Conservation (phyloP, 2,888 invertebrate species). For the Abscondita cerata region DNA sequence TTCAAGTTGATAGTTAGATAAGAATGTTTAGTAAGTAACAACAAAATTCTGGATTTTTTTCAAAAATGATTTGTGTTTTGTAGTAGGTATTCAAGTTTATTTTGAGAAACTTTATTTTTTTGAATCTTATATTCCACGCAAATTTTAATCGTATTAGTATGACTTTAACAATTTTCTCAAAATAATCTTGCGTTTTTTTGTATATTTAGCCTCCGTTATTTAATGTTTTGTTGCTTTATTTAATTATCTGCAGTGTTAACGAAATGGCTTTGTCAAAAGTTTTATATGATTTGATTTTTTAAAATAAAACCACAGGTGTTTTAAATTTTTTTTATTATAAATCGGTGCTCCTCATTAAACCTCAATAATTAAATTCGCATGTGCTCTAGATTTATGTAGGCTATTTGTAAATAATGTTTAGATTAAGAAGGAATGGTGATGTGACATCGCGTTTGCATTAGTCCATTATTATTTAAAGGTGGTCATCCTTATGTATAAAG, state of each 20-base stretch:
- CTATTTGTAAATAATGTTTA: conserved; percentile 8
- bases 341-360: background rate
- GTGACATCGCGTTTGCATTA: background rate
- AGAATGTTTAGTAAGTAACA: conserved; percentile 4
- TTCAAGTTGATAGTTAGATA: conserved; percentile 3
- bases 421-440: background rate
- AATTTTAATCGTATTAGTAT: no score
- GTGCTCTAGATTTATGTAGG: background rate
- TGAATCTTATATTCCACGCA: background rate
- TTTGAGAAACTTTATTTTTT: conserved; percentile 7
- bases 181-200: conserved; percentile 3
- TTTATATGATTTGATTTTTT: conserved; percentile 9
- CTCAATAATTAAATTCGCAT: no score
- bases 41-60: background rate
- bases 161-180: background rate
- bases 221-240: conserved; percentile 13
- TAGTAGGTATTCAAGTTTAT: conserved; percentile 2
- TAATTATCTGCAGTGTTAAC: conserved; percentile 8
- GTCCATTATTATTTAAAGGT: conserved; percentile 11
- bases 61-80: background rate
- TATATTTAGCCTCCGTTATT: conserved; percentile 3
- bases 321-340: conserved; percentile 3
- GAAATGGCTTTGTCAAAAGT: conserved; percentile 7
- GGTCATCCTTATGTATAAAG: conserved; percentile 18
- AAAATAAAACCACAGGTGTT: conserved; percentile 6